A percentile compares a stretch with the other conserved stretches of the same genome.
Conservation (phyloP, 2,888 invertebrate genomes). For the Andrena camellia region DNA sequence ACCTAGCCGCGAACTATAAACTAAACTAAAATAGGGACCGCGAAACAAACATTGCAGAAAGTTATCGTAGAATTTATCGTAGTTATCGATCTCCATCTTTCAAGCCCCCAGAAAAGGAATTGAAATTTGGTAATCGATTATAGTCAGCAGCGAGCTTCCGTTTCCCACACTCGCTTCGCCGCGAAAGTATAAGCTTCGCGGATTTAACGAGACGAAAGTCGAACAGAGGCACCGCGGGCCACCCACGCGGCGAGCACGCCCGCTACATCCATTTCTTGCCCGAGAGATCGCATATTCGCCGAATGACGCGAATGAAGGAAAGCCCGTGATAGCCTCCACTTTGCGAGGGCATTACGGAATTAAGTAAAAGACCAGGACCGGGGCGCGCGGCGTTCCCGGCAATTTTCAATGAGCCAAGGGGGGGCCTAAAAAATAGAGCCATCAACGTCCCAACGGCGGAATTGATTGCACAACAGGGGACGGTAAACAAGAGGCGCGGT, state of each 20-base stretch:
- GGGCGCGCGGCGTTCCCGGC: not conserved
- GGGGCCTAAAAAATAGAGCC: constrained; percentile 19
- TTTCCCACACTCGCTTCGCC: no score
- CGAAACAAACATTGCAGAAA: no score
- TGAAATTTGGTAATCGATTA: no score
- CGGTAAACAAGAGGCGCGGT: constrained; percentile 14
- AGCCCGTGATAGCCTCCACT: constrained; percentile 1
- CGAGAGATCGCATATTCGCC: not conserved
- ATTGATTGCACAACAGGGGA: constrained; percentile 15
- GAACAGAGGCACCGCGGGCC: not conserved
- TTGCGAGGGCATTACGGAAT: not conserved
- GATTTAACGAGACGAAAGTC: not conserved
- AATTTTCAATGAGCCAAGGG: not conserved
- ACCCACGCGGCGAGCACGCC: constrained; percentile 1
- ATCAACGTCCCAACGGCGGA: constrained; percentile 26
- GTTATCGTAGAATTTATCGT: no score
- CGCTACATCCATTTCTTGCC: not conserved
- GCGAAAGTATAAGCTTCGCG: not conserved
- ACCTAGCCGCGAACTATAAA: no score
- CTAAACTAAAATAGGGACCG: no score
- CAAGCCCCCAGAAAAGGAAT: no score
- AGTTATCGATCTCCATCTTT: no score
- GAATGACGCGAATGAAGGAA: constrained; percentile 4
- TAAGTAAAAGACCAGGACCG: not conserved
- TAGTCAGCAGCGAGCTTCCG: no score